Conservation (phyloP, 2,113 vertebrate species). For the Caloenas nicobarica region DNA sequence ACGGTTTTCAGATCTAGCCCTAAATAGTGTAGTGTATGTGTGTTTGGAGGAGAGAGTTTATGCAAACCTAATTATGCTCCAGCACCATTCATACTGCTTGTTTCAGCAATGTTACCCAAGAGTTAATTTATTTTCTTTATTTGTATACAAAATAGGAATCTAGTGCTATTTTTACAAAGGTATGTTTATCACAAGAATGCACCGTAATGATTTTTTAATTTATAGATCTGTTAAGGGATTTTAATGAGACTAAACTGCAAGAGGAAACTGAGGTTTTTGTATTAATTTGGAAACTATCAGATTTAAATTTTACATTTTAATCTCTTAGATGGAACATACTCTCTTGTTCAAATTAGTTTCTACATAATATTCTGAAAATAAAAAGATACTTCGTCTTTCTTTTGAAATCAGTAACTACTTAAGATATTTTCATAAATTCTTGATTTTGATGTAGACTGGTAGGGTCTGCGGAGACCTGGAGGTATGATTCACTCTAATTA, state of each 20-base stretch:
- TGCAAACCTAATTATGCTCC: constrained; percentile 35
- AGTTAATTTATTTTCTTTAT: constrained; percentile 34
- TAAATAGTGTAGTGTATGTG: constrained; percentile 27
- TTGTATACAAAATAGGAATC: background rate
- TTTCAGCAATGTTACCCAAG: constrained; percentile 7
- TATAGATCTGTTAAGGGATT: constrained; percentile 8
- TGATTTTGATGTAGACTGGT: background rate
- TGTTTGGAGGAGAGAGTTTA: constrained; percentile 18
- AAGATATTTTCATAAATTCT: background rate
- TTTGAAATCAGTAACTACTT: background rate
- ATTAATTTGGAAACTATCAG: background rate
- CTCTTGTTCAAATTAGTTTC: background rate
- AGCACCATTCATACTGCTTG: background rate
- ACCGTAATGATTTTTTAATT: background rate
- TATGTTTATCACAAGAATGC: background rate
- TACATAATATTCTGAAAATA: background rate
- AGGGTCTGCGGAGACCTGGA: background rate
- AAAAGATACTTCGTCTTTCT: background rate
- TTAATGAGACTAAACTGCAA: background rate
- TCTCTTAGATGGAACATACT: background rate
- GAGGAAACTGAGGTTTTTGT: background rate
- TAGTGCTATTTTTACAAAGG: constrained; percentile 12
- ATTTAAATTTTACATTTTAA: background rate
- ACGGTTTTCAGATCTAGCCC: constrained; percentile 6
- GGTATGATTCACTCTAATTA: background rate